These are phyloP conservation scores for Hormaphis cornu DNA, from an alignment of 1,140 invertebrate species.

Conservation along the genomic window DNA sequence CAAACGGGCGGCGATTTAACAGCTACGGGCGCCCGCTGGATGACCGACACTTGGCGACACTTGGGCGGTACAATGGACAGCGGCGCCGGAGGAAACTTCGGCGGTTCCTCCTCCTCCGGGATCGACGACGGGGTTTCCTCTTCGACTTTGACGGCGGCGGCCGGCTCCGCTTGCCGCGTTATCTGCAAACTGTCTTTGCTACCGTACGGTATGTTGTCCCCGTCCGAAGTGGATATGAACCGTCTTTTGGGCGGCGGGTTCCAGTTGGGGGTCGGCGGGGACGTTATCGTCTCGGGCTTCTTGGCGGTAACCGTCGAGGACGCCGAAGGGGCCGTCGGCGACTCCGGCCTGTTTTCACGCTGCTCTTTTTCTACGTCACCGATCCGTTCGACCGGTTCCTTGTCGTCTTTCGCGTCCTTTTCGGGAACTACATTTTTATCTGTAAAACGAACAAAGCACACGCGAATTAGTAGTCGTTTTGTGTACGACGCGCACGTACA, in stretches of 20 bases:
- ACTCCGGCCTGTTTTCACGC: neutral
- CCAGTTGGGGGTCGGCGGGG: conserved; percentile 29
- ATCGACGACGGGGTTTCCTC: neutral
- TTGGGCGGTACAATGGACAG: conserved; percentile 30
- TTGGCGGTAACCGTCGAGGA: neutral
- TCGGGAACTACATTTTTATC: neutral
- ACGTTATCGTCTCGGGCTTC: neutral
- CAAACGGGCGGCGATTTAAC: conserved; percentile 40
- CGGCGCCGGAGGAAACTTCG: neutral
- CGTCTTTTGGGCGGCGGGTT: conserved; percentile 46
- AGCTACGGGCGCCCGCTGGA: conserved; percentile 67
- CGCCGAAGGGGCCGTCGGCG: neutral
- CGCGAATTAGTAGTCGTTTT: too few species aligned
- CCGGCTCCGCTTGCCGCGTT: conserved; percentile 64
- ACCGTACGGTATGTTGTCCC: conserved; percentile 64
- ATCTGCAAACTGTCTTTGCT: conserved; percentile 58
- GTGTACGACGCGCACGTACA: too few species aligned
- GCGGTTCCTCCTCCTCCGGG: neutral
- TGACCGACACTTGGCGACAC: conserved; percentile 44
- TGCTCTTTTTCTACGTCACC: neutral
- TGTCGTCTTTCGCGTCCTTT: neutral
- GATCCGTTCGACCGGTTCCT: neutral
- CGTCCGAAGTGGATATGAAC: conserved; percentile 66
- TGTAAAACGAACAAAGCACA: neutral
- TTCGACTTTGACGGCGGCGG: conserved; percentile 39